A percentile compares a stretch with the other conserved stretches of the same genome.
Evolutionary conservation across 37 sponge, comb jelly and placozoan genomes (phyloP).

Genomic region (Cliona cf. orientalis): DNA sequence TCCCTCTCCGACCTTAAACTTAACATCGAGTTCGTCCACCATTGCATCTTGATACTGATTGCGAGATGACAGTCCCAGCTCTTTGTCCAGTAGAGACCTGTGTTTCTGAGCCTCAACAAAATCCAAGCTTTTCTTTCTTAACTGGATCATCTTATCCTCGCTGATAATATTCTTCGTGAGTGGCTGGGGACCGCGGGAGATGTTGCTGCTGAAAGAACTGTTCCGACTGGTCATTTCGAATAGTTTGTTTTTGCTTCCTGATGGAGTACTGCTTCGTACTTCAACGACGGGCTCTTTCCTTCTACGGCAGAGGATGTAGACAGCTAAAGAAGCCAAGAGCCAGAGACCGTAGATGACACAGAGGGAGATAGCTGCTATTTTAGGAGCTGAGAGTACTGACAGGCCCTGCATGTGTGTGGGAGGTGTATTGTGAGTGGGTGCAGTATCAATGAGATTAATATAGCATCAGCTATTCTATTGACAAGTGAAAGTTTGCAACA

Average conservation of each 20-base stretch:
- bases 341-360: slow-evolving; percentile 48
- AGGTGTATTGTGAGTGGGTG: no score
- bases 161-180: slow-evolving; percentile 33
- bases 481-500: no score
- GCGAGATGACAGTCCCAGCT: slow-evolving; percentile 18
- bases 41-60: background rate
- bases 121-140: slow-evolving; percentile 64
- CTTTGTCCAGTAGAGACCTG: slow-evolving; percentile 12
- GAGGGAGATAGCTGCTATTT: background rate
- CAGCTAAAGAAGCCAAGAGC: background rate
- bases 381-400: background rate
- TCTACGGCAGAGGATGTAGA: slow-evolving; percentile 38
- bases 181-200: slow-evolving; percentile 12
- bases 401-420: slow-evolving; percentile 55
- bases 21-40: background rate
- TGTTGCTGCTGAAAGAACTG: background rate
- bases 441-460: no score
- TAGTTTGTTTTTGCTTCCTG: background rate
- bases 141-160: slow-evolving; percentile 46
- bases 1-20: background rate
- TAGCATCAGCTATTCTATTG: no score
- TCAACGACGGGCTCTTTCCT: background rate
- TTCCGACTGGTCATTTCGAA: background rate
- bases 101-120: slow-evolving; percentile 17
- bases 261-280: background rate